Conservation (phyloP, 1,140 invertebrate species). For the Ooceraea biroi region DNA sequence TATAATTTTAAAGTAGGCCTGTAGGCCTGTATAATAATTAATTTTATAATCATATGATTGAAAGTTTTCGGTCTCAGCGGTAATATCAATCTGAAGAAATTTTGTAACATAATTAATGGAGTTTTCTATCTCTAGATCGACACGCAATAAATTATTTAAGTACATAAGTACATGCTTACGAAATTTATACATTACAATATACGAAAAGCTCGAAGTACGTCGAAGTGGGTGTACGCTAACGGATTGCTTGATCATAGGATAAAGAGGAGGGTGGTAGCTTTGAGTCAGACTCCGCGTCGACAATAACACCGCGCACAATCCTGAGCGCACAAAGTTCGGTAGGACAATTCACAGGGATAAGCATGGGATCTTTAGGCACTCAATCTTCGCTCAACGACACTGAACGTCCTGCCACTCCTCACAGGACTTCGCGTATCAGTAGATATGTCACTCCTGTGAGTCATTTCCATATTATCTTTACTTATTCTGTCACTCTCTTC, state of each 20-base stretch:
- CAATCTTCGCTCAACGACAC: constrained; percentile 83
- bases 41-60: no score
- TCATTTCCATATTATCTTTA: constrained; percentile 70
- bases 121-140: background rate
- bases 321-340: constrained; percentile 87
- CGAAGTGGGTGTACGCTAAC: constrained; percentile 45
- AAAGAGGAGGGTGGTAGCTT: constrained; percentile 90
- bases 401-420: constrained; percentile 86
- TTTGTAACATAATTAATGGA: no score
- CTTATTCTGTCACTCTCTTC: constrained; percentile 42
- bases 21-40: no score
- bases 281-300: constrained; percentile 91
- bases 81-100: no score
- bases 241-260: constrained; percentile 84
- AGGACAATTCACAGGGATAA: constrained; percentile 79
- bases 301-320: constrained; percentile 89
- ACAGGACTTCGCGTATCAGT: constrained; percentile 83
- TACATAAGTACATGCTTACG: constrained; percentile 9
- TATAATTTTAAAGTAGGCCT: no score
- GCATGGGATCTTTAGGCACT: constrained; percentile 78
- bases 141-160: background rate
- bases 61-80: no score
- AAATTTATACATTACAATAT: constrained; percentile 6
- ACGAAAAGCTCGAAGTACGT: constrained; percentile 17
- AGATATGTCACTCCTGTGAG: constrained; percentile 83